Evolutionary conservation across 2,113 vertebrate genomes (phyloP).

Genomic region (Bubo scandiacus): DNA sequence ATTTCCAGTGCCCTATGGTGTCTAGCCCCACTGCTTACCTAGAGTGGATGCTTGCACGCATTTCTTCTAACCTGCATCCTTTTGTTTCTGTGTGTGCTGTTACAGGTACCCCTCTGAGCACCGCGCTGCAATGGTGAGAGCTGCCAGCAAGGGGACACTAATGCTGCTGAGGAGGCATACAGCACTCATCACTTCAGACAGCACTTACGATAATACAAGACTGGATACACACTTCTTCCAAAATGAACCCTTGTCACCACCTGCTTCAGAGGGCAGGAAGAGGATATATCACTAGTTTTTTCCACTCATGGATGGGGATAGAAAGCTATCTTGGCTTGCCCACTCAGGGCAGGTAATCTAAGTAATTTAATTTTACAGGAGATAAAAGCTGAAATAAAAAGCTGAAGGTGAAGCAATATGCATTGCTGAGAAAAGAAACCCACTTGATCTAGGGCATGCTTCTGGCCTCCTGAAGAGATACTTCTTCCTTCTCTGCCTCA

Average conservation of each 20-base stretch:
- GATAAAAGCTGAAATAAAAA: neutral
- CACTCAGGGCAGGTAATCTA: neutral
- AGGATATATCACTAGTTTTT: neutral
- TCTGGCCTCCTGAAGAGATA: neutral
- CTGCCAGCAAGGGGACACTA: neutral
- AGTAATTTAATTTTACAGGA: neutral
- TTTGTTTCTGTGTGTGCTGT: neutral
- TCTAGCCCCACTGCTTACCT: neutral
- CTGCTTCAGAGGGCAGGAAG: neutral
- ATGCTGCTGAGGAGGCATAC: neutral
- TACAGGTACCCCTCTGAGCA: neutral
- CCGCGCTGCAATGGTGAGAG: fast-evolving
- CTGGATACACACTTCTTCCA: neutral
- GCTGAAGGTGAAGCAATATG: neutral
- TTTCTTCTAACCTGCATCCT: neutral
- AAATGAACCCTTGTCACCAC: neutral
- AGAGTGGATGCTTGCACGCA: neutral
- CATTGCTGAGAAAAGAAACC: neutral
- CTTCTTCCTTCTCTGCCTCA: neutral
- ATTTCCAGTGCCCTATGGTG: neutral
- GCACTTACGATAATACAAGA: neutral
- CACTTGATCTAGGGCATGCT: neutral
- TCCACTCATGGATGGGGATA: neutral
- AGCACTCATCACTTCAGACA: fast-evolving
- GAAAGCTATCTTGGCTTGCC: neutral